Evolutionary conservation across 2,888 invertebrate genomes (phyloP), one percentile per base, ranked within the genome.

Genomic region (Lithophane socia): DNA sequence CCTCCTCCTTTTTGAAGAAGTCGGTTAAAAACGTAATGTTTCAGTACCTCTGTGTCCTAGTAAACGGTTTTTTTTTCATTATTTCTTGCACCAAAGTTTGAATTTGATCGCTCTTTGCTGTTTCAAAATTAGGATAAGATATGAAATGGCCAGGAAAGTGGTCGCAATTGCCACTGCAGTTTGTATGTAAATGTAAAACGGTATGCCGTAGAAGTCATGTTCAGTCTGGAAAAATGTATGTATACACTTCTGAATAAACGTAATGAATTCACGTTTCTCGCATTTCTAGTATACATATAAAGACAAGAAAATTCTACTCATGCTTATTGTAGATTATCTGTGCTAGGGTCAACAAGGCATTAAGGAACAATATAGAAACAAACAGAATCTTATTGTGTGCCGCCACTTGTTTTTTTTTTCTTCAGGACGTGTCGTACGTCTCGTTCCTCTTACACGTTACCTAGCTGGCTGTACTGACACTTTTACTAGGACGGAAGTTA

Each of bases 141-240:
- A 67, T 66, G 29, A 63, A 73, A 63, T 67, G n/a, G 54, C 42
- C 42, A 18, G 42, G 24, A 21, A 73, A 80, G 56, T 56, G 18
- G 61, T 49, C 5, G 58, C 37, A 79, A 70, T 63, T 80, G 29
- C 56, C n/a, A 49, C 18, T 80, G 54, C 54, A 80, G 80, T 66
- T 13, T 49, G 60, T 49, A 61, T 56, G 49, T 21, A 49, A 66
- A 54, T 29, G 13, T 16, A 66, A 47, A 80, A 66, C 71, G 9
- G 12, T 56, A 44, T 64, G 56, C 64, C 1, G 24, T 52, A 60
- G 44, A 47, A 37, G 37, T 37, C 5, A 54, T 44, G 13, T 10
- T 54, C 49, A 13, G 21, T 63, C 44, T 29, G 18, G 21, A 52
- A 49, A 80, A 42, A 67, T 42, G 10, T 24, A 16, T 47, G 24